A percentile compares a stretch with the other conserved stretches of the same genome.
Evolutionary conservation across 2,888 invertebrate species (phyloP).

Genomic region (Drosophila ustulata): DNA sequence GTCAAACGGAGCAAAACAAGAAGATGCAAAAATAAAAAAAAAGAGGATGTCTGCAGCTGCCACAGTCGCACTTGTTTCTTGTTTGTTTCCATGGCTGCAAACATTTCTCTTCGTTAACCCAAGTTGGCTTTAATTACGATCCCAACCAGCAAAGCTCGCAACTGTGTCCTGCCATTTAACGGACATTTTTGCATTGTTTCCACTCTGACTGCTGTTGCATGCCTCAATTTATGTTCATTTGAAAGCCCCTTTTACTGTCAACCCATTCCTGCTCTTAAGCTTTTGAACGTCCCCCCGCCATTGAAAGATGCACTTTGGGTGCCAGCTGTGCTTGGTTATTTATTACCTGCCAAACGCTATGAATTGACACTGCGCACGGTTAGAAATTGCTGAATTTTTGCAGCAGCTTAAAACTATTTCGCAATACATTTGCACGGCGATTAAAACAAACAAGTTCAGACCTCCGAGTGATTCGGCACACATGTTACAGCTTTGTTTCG

Average conservation of each 20-base stretch:
- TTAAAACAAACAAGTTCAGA: not conserved
- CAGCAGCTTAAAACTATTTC: not conserved
- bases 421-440: not conserved
- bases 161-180: constrained; percentile 54
- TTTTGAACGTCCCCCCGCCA: not conserved
- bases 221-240: constrained; percentile 74
- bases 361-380: constrained; percentile 23
- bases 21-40: not conserved
- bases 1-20: constrained; percentile 64
- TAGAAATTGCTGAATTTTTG: constrained; percentile 4
- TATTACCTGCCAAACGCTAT: constrained; percentile 32
- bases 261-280: not conserved
- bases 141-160: constrained; percentile 37
- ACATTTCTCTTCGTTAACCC: constrained; percentile 77
- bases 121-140: constrained; percentile 75
- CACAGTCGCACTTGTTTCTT: constrained; percentile 40
- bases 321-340: constrained; percentile 30
- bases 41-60: constrained; percentile 41
- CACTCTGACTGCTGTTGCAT: constrained; percentile 25
- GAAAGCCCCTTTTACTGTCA: constrained; percentile 35
- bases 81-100: constrained; percentile 51
- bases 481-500: not conserved
- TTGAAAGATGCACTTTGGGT: constrained; percentile 3
- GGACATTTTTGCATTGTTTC: constrained; percentile 42
- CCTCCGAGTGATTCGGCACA: not conserved